Conservation (phyloP, 2,888 invertebrate genomes). For the Poecilobothrus nobilitatus region DNA sequence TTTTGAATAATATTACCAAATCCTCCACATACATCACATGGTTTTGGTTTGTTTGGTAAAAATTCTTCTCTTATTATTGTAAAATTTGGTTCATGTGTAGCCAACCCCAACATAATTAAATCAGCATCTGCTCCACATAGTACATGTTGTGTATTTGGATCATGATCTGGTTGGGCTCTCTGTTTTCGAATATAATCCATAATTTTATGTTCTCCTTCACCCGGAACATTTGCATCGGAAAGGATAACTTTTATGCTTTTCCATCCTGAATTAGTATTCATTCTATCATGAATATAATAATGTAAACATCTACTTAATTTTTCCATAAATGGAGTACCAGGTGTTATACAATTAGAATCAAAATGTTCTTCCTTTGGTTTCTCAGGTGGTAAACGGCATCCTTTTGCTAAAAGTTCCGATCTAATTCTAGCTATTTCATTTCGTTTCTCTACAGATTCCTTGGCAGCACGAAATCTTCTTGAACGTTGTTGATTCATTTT, state of each 20-base stretch:
- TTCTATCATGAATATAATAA: constrained; percentile 41
- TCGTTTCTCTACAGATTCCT: constrained; percentile 84
- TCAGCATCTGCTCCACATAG: constrained; percentile 98
- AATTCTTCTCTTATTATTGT: constrained; percentile 99
- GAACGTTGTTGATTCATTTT: constrained; percentile 99
- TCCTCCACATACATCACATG: constrained; percentile 92
- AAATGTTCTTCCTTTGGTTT: constrained; percentile 91
- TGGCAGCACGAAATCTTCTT: constrained; percentile 90
- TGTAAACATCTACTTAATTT: constrained; percentile 70
- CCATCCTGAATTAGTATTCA: constrained; percentile 95
- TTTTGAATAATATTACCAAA: constrained; percentile 46
- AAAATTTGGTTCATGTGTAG: constrained; percentile 98
- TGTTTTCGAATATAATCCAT: constrained; percentile 98
- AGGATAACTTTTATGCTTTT: constrained; percentile 85
- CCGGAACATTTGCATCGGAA: constrained; percentile 98
- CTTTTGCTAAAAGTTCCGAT: constrained; percentile 61
- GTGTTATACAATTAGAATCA: constrained; percentile 98
- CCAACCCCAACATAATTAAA: constrained; percentile 94
- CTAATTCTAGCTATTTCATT: constrained; percentile 74
- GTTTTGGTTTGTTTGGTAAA: constrained; percentile 89
- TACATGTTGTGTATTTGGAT: constrained; percentile 96
- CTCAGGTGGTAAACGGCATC: constrained; percentile 70
- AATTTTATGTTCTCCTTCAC: constrained; percentile 98
- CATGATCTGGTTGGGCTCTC: constrained; percentile 87
- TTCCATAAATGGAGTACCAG: constrained; percentile 98